phyloP scores from a whole-genome alignment of 2,113 vertebrate species.

The Oophaga pumilio region DNA sequence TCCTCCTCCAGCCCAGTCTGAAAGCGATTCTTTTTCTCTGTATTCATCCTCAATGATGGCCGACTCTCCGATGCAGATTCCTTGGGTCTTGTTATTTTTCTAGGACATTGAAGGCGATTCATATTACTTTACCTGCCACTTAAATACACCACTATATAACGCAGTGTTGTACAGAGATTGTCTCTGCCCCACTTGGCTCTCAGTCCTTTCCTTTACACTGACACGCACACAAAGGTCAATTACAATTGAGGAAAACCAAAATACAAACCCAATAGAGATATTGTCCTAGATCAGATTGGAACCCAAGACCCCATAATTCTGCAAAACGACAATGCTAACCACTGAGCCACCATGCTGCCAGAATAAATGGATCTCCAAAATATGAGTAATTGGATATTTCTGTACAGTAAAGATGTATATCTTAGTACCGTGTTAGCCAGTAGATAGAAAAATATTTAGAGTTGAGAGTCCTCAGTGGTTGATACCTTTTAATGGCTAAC shows the following conservation, averaged over 20 bases:
- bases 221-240: too few species aligned
- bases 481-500: too few species aligned
- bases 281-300: too few species aligned
- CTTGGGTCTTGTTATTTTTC: conserved; percentile 78
- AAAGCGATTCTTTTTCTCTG: conserved; percentile 61
- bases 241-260: background rate
- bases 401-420: too few species aligned
- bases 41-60: conserved; percentile 81
- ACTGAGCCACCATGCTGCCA: too few species aligned
- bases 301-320: background rate
- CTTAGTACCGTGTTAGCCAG: too few species aligned
- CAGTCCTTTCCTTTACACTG: too few species aligned
- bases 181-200: too few species aligned
- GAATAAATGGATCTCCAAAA: background rate
- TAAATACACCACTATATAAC: background rate
- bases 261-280: background rate
- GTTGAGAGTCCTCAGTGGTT: too few species aligned
- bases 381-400: background rate
- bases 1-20: conserved; percentile 84
- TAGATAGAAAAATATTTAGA: too few species aligned
- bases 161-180: background rate
- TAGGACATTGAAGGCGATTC: conserved; percentile 46
- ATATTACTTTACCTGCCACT: background rate
- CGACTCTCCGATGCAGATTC: conserved; percentile 85
- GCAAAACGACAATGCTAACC: background rate